These are phyloP conservation scores for Sussaba pulchella DNA, from an alignment of 2,888 invertebrate species.

Conservation along the genomic window DNA sequence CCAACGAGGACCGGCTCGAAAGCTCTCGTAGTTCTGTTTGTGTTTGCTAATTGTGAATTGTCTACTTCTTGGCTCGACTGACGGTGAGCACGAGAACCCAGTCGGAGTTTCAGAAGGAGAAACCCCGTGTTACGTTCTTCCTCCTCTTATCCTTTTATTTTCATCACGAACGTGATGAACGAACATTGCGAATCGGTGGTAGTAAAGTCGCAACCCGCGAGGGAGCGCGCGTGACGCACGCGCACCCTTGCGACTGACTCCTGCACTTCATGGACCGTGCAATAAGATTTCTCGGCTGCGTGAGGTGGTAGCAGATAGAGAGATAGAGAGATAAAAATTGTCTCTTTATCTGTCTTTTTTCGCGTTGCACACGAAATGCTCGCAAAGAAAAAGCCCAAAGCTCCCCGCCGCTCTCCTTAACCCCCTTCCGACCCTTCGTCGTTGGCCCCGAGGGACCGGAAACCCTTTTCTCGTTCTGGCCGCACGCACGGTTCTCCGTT, in stretches of 20 bases:
- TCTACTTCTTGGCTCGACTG: conserved; percentile 79
- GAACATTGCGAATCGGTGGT: neutral
- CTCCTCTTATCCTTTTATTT: too few relatives aligned
- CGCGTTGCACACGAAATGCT: conserved; percentile 76
- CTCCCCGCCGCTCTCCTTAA: neutral
- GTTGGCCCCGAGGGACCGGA: conserved; percentile 64
- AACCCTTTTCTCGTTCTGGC: conserved; percentile 71
- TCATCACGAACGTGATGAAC: neutral
- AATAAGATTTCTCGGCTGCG: too few relatives aligned
- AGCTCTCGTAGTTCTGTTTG: conserved; percentile 82
- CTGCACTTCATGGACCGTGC: too few relatives aligned
- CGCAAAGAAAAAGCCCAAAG: conserved; percentile 76
- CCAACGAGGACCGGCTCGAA: conserved; percentile 76
- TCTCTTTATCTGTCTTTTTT: too few relatives aligned
- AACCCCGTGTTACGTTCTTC: neutral
- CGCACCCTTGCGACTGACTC: conserved; percentile 20
- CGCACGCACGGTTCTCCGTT: conserved; percentile 49
- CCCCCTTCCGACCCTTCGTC: neutral
- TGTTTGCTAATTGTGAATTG: conserved; percentile 85
- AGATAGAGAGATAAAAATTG: too few relatives aligned
- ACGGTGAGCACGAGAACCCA: neutral
- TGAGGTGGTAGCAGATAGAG: too few relatives aligned
- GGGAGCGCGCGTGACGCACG: conserved; percentile 20
- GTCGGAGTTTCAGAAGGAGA: neutral
- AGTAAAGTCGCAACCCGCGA: too few relatives aligned